A percentile compares a stretch with the other conserved stretches of the same genome.
Evolutionary conservation across 2,888 invertebrate species (phyloP).

Genomic region (Ganaspis brasiliensis): DNA sequence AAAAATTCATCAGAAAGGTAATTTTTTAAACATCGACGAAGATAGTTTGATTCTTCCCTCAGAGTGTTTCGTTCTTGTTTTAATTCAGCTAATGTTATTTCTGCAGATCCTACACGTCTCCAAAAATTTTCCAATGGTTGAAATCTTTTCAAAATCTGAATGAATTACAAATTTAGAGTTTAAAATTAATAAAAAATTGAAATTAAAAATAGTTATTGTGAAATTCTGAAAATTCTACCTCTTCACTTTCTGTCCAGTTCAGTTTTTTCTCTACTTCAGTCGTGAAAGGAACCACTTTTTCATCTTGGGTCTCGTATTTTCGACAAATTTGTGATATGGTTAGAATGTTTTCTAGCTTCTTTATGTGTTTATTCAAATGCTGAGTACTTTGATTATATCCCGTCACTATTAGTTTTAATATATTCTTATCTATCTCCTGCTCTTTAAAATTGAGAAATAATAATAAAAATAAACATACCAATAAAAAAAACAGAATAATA

Average conservation of each 20-base stretch:
- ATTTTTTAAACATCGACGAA: conserved; percentile 9
- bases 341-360: conserved; percentile 67
- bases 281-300: conserved; percentile 63
- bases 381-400: conserved; percentile 64
- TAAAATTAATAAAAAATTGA: conserved; percentile 32
- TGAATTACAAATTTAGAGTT: conserved; percentile 9
- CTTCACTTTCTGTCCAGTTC: conserved; percentile 15
- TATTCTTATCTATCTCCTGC: conserved; percentile 63
- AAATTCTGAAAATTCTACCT: conserved; percentile 4
- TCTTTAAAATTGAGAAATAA: conserved; percentile 62
- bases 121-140: conserved; percentile 66
- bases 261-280: conserved; percentile 24
- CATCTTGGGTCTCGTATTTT: conserved; percentile 71
- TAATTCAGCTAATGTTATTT: conserved; percentile 59
- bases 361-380: conserved; percentile 58
- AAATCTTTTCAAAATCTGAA: conserved; percentile 61
- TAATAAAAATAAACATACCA: neutral
- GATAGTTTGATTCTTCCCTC: conserved; percentile 44
- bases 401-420: conserved; percentile 60
- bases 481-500: neutral
- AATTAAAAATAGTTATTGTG: neutral
- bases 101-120: conserved; percentile 63
- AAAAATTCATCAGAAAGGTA: neutral
- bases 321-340: conserved; percentile 66
- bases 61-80: conserved; percentile 59